Evolutionary conservation across 2,113 vertebrate genomes (phyloP).

Genomic region (Aix galericulata): DNA sequence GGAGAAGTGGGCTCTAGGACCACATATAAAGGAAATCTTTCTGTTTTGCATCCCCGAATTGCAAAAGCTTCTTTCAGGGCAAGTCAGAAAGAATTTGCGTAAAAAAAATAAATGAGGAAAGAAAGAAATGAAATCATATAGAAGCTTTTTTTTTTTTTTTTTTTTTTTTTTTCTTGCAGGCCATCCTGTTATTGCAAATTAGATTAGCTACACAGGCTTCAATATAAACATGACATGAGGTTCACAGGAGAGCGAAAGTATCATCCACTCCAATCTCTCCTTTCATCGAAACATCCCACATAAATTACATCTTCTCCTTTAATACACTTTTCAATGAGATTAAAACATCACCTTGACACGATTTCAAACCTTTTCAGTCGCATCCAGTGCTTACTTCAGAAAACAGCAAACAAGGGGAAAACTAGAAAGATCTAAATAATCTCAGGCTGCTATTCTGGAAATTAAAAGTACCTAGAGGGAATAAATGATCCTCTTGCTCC

Average conservation of each 20-base stretch:
- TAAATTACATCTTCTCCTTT: slow-evolving; percentile 81
- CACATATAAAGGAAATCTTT: not conserved
- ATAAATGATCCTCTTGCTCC: not conserved
- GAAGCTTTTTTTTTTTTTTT: slow-evolving; percentile 9
- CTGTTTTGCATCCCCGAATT: not conserved
- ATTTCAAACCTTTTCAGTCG: slow-evolving; percentile 65
- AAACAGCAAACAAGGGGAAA: slow-evolving; percentile 48
- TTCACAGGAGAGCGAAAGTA: slow-evolving; percentile 71
- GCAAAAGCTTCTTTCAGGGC: slow-evolving; percentile 22
- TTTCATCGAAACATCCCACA: slow-evolving; percentile 75
- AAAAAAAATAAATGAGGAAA: slow-evolving; percentile 12
- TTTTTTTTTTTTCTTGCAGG: slow-evolving; percentile 39
- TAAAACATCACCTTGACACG: slow-evolving; percentile 84
- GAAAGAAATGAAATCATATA: slow-evolving; percentile 37
- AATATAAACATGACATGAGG: slow-evolving; percentile 76
- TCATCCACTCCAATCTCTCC: slow-evolving; percentile 81
- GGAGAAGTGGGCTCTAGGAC: not conserved
- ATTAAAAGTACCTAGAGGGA: not conserved
- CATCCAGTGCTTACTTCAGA: slow-evolving; percentile 55
- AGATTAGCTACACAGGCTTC: slow-evolving; percentile 77
- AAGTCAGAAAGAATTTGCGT: slow-evolving; percentile 67
- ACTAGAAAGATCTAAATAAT: not conserved
- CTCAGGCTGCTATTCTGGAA: not conserved
- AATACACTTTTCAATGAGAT: slow-evolving; percentile 81
- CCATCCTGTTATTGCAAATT: slow-evolving; percentile 77